Percentiles rank a stretch among this genome's conserved stretches.
phyloP scores from a whole-genome alignment of 2,888 invertebrate species.

The Drosophila anceps region DNA sequence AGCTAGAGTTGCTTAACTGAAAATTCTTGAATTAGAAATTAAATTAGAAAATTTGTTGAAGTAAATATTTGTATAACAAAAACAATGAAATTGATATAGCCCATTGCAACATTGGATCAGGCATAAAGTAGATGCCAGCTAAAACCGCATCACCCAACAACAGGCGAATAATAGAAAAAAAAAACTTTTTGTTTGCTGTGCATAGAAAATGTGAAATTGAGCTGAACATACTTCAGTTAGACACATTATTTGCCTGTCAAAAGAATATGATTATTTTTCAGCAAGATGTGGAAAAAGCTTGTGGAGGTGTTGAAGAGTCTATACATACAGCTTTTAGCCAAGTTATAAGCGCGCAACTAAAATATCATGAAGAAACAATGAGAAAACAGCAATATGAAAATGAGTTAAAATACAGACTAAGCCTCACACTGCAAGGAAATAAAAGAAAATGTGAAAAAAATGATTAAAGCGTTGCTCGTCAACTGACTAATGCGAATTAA shows the following conservation, averaged over 20 bases:
- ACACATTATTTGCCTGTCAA: slow-evolving; percentile 6
- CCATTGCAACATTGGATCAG: background rate
- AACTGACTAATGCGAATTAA: background rate
- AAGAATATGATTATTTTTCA: background rate
- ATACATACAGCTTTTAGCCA: background rate
- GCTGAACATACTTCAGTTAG: slow-evolving; percentile 18
- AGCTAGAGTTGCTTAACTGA: too few relatives aligned
- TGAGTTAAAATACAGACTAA: background rate
- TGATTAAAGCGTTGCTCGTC: background rate
- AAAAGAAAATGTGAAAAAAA: background rate
- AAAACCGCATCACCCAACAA: slow-evolving; percentile 1
- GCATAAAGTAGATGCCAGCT: background rate
- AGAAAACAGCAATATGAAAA: background rate
- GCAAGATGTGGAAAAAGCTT: background rate
- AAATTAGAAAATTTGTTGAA: background rate
- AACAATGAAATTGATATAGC: background rate
- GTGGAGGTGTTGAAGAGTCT: background rate
- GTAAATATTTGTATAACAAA: too few relatives aligned
- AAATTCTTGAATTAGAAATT: background rate
- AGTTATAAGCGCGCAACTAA: background rate
- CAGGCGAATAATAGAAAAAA: slow-evolving; percentile 7
- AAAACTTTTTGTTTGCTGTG: slow-evolving; percentile 8
- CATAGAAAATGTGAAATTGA: slow-evolving; percentile 16
- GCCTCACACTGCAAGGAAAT: background rate
- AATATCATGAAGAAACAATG: background rate